Conservation (phyloP, 2,113 vertebrate genomes). For the Fregetta grallaria region DNA sequence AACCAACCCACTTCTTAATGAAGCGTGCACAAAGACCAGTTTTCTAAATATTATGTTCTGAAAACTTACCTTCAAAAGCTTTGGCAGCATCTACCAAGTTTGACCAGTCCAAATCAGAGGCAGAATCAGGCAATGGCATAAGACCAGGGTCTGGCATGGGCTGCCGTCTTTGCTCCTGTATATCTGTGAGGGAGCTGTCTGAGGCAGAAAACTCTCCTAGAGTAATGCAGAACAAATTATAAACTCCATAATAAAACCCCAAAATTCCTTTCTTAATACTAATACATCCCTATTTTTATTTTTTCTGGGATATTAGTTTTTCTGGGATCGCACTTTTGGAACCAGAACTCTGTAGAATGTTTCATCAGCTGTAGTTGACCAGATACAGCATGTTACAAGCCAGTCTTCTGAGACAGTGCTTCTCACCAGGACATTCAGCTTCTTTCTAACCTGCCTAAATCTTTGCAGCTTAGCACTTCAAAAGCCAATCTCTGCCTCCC, state of each 20-base stretch:
- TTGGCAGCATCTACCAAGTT: constrained; percentile 94
- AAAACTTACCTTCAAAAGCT: constrained; percentile 89
- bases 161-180: constrained; percentile 84
- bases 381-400: not conserved
- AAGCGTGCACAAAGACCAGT: not conserved
- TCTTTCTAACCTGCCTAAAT: not conserved
- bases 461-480: not conserved
- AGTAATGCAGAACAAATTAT: not conserved
- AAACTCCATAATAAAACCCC: not conserved
- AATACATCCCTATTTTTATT: not conserved
- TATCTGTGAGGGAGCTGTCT: constrained; percentile 88
- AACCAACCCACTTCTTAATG: not conserved
- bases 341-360: not conserved
- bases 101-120: constrained; percentile 92
- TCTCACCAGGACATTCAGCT: not conserved
- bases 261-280: not conserved
- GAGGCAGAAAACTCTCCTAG: constrained; percentile 89
- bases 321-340: not conserved
- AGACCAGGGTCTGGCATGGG: constrained; percentile 87
- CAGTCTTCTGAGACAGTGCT: not conserved
- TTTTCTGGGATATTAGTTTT: not conserved
- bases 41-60: not conserved
- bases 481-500: not conserved
- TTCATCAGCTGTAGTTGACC: not conserved
- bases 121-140: constrained; percentile 90